Percentiles rank a stretch among this genome's conserved stretches.
Conservation (phyloP, 2,113 vertebrate genomes). For the Chrysochloris asiatica region DNA sequence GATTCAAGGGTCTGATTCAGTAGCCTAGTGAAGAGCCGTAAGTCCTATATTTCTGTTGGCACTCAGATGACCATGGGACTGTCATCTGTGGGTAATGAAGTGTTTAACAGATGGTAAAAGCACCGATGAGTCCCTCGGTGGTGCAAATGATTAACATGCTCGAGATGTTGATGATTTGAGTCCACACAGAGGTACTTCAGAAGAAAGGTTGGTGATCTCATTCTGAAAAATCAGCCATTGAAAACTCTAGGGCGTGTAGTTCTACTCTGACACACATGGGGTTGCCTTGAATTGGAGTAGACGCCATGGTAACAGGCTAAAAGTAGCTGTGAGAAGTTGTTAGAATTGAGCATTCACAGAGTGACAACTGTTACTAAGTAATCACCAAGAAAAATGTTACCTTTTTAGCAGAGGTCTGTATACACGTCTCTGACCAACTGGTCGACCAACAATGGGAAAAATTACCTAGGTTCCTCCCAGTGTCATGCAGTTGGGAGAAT, state of each 20-base stretch:
- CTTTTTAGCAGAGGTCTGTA: neutral
- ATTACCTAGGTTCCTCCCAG: neutral
- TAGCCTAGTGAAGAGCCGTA: neutral
- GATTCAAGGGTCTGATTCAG: neutral
- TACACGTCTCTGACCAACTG: neutral
- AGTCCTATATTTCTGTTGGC: neutral
- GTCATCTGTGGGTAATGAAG: neutral
- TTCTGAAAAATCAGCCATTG: neutral
- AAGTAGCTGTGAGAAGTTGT: no score
- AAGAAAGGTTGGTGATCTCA: no score
- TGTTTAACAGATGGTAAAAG: neutral
- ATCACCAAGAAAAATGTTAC: neutral
- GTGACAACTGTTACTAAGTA: neutral
- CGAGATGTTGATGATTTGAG: neutral
- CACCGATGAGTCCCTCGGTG: neutral
- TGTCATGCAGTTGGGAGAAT: neutral
- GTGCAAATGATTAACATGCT: neutral
- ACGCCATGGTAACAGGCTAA: neutral
- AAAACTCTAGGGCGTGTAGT: neutral
- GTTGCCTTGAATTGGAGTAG: neutral
- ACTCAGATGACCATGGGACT: neutral
- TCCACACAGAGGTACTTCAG: neutral
- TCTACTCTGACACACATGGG: neutral
- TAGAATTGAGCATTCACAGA: neutral
- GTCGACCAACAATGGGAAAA: neutral